Base-by-base conservation (phyloP, 2,113 vertebrate genomes). In the Pollachius pollachius region DNA sequence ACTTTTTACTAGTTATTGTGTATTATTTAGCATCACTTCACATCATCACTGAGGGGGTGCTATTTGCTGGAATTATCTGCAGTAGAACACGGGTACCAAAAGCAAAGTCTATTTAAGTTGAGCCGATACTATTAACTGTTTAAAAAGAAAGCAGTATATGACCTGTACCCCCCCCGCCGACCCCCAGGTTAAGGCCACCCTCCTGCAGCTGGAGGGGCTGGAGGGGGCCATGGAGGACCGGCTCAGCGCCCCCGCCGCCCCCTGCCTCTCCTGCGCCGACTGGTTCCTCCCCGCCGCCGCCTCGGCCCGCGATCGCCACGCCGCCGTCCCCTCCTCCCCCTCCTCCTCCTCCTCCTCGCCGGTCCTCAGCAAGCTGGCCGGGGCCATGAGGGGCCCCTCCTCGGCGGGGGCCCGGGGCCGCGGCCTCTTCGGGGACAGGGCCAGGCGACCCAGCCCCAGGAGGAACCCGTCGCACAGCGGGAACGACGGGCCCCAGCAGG, bases 261-360 rank as follows among this genome's bases (percentile, higher is more conserved):
- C 96, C 37, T 89, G 91, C 65, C 79, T 97, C 18, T 93, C 94
- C 57, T 97, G 95, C 37, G 94, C 96, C 0, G 97, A 99, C 88
- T 96, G 94, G 93, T 96, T 97, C 85, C 89, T 98, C 9, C 85
- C 86, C 0, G 78, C 85, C 0, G 78, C 81, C 54, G 62, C 75
- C 18, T 91, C 65, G 7, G 90, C 72, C 17, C 94, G 95, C 68
- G 94, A 90, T 13, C 83, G 87, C 6, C 93, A 96, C 13, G 83
- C 75, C 78, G 78, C 91, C 56, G 80, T 84, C 52, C 17, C 37
- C 37, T 41, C 54, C 54, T 1, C n/a, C n/a, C n/a, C 54, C 54
- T 5, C 52, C 52, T 56, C 67, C 62, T 64, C 62, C 5, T 81
- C 86, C 0, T 86, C 89, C 52, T 95, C 94, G 0, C 94, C 95